Evolutionary conservation across 1,140 invertebrate species (phyloP).

Genomic region (Ptiloglossa arizonensis): DNA sequence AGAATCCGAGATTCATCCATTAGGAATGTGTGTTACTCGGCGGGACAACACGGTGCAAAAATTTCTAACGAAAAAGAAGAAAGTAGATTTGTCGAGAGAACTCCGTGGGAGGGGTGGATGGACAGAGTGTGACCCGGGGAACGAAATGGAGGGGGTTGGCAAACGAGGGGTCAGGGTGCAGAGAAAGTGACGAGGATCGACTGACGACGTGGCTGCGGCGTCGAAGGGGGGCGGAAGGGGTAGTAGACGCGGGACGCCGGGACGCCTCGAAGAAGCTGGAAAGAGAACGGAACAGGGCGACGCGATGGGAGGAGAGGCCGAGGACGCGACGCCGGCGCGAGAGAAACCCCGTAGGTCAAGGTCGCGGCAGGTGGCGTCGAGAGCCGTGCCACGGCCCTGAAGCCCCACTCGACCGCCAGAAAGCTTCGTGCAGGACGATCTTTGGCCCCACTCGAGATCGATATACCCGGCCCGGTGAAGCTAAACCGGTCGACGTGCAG

Average conservation of each 20-base stretch:
- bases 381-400: constrained; percentile 63
- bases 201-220: neutral
- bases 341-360: constrained; percentile 79
- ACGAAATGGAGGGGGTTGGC: neutral
- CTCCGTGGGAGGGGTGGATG: neutral
- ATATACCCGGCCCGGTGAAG: constrained; percentile 80
- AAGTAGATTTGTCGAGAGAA: constrained; percentile 7
- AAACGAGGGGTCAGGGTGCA: neutral
- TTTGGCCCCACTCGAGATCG: constrained; percentile 80
- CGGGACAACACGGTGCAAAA: too few species aligned
- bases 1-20: too few species aligned
- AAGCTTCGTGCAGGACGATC: constrained; percentile 78
- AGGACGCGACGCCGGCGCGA: constrained; percentile 79
- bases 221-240: neutral
- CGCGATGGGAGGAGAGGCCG: constrained; percentile 44
- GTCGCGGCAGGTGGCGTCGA: constrained; percentile 68
- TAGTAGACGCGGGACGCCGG: neutral
- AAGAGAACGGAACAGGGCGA: constrained; percentile 23
- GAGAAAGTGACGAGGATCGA: constrained; percentile 31
- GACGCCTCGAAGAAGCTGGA: constrained; percentile 16
- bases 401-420: constrained; percentile 41
- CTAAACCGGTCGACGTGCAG: neutral
- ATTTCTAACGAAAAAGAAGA: neutral
- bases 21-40: too few species aligned
- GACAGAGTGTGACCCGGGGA: constrained; percentile 7